A percentile compares a stretch with the other conserved stretches of the same genome.
These are phyloP conservation scores for Copidosoma aretas DNA, from an alignment of 2,888 invertebrate species.

Conservation along the genomic window DNA sequence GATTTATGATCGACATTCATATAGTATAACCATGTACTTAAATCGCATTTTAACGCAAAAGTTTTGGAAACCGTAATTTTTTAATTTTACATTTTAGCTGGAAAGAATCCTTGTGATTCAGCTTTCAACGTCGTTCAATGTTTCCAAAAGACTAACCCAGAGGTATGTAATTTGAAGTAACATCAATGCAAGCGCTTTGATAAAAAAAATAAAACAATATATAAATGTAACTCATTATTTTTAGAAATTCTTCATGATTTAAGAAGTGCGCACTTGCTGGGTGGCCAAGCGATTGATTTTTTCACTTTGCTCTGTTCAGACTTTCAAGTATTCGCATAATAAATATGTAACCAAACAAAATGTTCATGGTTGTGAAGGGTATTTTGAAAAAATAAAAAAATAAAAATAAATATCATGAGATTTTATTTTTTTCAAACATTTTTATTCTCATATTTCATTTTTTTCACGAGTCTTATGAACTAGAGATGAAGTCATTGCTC, in stretches of 20 bases:
- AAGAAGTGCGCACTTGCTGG: not conserved
- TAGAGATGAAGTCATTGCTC: conserved; percentile 47
- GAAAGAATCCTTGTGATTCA: conserved; percentile 50
- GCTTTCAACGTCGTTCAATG: conserved; percentile 52
- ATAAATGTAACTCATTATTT: conserved; percentile 13
- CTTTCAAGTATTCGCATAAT: no score
- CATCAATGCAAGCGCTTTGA: not conserved
- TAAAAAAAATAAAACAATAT: not conserved
- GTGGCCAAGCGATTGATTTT: no score
- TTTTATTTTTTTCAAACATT: conserved; percentile 19
- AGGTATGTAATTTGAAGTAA: conserved; percentile 44
- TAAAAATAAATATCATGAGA: not conserved
- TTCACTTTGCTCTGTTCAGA: no score
- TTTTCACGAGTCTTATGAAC: conserved; percentile 41
- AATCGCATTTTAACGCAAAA: not conserved
- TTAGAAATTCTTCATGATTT: conserved; percentile 37
- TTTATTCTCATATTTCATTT: conserved; percentile 31
- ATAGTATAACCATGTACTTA: not conserved
- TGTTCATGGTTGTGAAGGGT: no score
- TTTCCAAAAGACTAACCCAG: conserved; percentile 50
- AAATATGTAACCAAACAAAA: no score
- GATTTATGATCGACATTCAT: no score
- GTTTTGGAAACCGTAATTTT: not conserved
- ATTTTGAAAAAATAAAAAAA: not conserved
- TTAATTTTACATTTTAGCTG: conserved; percentile 45